Base-by-base conservation (phyloP, 2,888 invertebrate genomes). In the Spatulosminthurus flaviceps region DNA sequence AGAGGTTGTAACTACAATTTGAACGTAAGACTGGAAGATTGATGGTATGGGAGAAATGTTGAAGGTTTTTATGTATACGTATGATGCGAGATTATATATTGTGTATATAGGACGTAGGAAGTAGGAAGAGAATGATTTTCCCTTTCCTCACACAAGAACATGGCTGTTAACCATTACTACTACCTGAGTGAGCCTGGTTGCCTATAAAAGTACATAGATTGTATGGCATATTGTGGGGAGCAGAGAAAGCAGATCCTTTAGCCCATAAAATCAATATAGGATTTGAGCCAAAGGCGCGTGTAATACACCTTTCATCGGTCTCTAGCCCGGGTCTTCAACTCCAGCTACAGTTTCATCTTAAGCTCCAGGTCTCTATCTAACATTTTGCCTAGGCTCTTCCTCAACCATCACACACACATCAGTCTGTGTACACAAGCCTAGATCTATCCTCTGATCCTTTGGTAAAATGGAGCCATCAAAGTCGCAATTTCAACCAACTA, bases 271-370 rank as follows among this genome's bases (percentile, higher is more conserved):
- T 69, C 69, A 69, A 69, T 69, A 69, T 34, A 69, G 34, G 69
- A 69, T 69, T 69, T 69, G 29, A 69, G 11, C 28, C 69, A n/a
- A 69, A 69, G 29, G 34, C 34, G 28, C 34, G 69, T 29, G 69
- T 69, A 69, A 69, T 69, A 69, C 69, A 69, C 69, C 69, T 69
- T 69, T 69, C 69, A 69, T 34, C 64, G 64, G 2, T n/a, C n/a
- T 64, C 22, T 64, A 22, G 16, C 64, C 64, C 22, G 13, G 22
- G 64, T 51, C 51, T 51, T 51, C 51, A 51, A 51, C 51, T 51
- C n/a, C 19, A n/a, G 51, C 51, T 51, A 51, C 51, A 51, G 51
- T 51, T 51, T 51, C 51, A 51, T 51, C 51, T 51, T 51, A 51
- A 51, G 51, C 51, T 16, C 51, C 16, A 19, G 19, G 9, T 9